phyloP scores from a whole-genome alignment of 2,113 vertebrate species.

The Sorex araneus region DNA sequence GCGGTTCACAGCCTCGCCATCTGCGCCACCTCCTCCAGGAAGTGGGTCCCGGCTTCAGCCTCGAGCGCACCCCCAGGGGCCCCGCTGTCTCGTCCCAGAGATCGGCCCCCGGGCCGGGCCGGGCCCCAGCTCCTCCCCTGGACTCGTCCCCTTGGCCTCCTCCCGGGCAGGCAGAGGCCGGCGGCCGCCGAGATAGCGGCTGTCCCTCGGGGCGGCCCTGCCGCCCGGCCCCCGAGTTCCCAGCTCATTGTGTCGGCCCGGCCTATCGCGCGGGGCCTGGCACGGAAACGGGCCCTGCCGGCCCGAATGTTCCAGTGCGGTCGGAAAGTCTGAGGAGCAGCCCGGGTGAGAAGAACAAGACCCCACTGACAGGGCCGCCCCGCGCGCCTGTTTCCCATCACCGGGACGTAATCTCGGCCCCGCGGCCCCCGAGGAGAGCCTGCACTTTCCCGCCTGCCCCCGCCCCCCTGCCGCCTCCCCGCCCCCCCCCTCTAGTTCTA shows the following conservation, averaged over 20 bases:
- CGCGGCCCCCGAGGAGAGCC: not conserved
- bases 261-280: constrained; percentile 90
- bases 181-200: constrained; percentile 76
- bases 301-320: constrained; percentile 95
- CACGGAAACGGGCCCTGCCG: constrained; percentile 91
- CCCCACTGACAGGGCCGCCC: constrained; percentile 92
- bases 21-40: too few relatives aligned
- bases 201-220: constrained; percentile 82
- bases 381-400: constrained; percentile 88
- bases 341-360: constrained; percentile 93
- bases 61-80: too few relatives aligned
- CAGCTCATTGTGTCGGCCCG: constrained; percentile 88
- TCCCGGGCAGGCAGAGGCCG: too few relatives aligned
- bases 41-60: too few relatives aligned
- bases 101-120: too few relatives aligned
- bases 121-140: too few relatives aligned
- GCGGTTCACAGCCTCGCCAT: too few relatives aligned
- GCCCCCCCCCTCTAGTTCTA: too few relatives aligned
- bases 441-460: not conserved
- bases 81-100: too few relatives aligned
- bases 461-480: too few relatives aligned
- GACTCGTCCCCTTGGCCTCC: too few relatives aligned
- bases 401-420: constrained; percentile 81
- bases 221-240: constrained; percentile 85
- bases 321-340: constrained; percentile 95